These are phyloP conservation scores for Ptychadena robeensis DNA, from an alignment of 2,797 vertebrate genomes.

Conservation along the genomic window DNA sequence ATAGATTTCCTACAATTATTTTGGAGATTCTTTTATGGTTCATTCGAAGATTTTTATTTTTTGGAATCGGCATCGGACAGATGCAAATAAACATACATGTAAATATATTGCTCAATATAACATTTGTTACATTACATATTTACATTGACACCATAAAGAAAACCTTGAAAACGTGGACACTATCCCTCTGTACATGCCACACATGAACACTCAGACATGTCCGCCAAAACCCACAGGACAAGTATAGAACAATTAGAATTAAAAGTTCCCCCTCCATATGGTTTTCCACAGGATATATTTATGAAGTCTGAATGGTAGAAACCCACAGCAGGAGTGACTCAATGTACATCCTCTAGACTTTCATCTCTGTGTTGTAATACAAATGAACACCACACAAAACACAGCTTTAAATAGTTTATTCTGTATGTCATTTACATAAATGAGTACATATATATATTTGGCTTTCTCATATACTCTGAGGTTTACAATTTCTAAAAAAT, in stretches of 20 bases:
- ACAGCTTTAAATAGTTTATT: conserved; percentile 87
- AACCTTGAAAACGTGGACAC: background rate
- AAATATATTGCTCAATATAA: too few relatives aligned
- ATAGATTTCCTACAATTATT: too few relatives aligned
- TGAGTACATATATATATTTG: conserved; percentile 83
- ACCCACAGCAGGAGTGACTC: conserved; percentile 7
- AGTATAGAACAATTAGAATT: conserved; percentile 42
- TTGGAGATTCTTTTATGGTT: too few relatives aligned
- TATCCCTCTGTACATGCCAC: background rate
- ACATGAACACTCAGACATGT: conserved; percentile 21
- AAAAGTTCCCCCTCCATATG: conserved; percentile 8
- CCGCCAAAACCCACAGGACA: conserved; percentile 40
- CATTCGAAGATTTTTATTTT: too few relatives aligned
- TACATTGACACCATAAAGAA: too few relatives aligned
- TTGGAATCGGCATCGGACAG: too few relatives aligned
- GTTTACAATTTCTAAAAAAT: conserved; percentile 92
- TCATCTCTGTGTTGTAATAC: conserved; percentile 11
- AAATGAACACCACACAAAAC: conserved; percentile 15
- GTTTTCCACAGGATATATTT: conserved; percentile 35
- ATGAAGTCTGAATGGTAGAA: conserved; percentile 1
- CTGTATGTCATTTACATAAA: conserved; percentile 92
- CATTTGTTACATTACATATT: too few relatives aligned
- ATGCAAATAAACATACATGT: too few relatives aligned
- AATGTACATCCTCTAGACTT: conserved; percentile 6
- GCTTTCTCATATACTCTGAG: conserved; percentile 82